Evolutionary conservation across 2,888 invertebrate species (phyloP).

Genomic region (Cephus rjabovi): DNA sequence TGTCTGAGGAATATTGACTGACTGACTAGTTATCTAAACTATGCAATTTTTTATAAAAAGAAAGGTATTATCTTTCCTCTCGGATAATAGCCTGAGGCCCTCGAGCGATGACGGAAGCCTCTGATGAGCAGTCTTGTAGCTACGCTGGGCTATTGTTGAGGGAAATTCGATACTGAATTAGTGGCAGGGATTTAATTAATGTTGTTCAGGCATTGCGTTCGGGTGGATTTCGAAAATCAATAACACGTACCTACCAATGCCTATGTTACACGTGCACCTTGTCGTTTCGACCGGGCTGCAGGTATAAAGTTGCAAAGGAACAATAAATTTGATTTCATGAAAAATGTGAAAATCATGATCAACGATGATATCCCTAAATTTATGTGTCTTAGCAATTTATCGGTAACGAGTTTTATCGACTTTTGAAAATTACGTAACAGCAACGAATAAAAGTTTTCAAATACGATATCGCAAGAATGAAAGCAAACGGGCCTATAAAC

Average conservation of each 20-base stretch:
- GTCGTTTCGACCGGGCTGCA: not conserved
- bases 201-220: slow-evolving; percentile 19
- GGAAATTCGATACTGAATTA: slow-evolving; percentile 22
- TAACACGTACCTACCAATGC: not conserved
- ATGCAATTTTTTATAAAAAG: not conserved
- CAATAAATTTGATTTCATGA: not conserved
- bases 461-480: too few relatives aligned
- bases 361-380: not conserved
- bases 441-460: too few relatives aligned
- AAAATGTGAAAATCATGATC: not conserved
- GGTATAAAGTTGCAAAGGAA: not conserved
- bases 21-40: not conserved
- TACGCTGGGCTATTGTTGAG: slow-evolving; percentile 10
- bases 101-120: not conserved
- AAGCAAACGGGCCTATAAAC: too few relatives aligned
- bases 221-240: not conserved
- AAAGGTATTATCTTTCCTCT: not conserved
- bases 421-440: too few relatives aligned
- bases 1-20: not conserved
- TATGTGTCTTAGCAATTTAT: too few relatives aligned
- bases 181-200: slow-evolving; percentile 20
- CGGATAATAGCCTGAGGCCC: not conserved
- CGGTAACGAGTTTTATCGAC: too few relatives aligned
- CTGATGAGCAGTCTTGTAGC: not conserved
- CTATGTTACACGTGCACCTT: not conserved